Evolutionary conservation across 2,113 vertebrate genomes (phyloP).

Genomic region (Dermatemys mawii): DNA sequence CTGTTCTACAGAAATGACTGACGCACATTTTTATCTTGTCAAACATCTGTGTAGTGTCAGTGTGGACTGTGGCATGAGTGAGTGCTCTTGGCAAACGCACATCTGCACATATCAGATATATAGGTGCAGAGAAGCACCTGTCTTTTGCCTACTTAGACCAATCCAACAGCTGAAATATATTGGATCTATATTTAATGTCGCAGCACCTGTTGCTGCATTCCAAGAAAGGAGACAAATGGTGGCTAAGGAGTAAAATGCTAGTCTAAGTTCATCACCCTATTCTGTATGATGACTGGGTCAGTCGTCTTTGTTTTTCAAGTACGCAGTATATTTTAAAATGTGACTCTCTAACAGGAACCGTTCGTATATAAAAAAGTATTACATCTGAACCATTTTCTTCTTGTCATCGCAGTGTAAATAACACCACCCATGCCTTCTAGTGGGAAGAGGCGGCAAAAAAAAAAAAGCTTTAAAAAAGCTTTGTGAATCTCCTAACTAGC

Average conservation of each 20-base stretch:
- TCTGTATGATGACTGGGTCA: background rate
- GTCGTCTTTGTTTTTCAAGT: background rate
- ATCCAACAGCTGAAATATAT: conserved; percentile 63
- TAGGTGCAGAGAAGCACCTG: conserved; percentile 52
- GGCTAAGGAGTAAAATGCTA: conserved; percentile 44
- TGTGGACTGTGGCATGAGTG: background rate
- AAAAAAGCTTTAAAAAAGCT: conserved; percentile 5
- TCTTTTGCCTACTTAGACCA: conserved; percentile 36
- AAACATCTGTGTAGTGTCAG: background rate
- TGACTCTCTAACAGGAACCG: background rate
- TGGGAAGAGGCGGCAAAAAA: background rate
- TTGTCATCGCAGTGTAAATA: background rate
- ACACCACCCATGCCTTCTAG: background rate
- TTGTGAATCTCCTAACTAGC: conserved; percentile 10
- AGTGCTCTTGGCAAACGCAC: background rate
- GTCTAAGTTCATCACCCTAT: conserved; percentile 14
- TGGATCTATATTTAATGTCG: background rate
- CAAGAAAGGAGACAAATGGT: conserved; percentile 50
- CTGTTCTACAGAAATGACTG: background rate
- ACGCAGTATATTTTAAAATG: background rate
- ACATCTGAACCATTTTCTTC: background rate
- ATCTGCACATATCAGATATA: conserved; percentile 16
- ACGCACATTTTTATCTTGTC: background rate
- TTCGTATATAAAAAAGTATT: background rate
- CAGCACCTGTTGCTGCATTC: conserved; percentile 70